Evolutionary conservation across 2,797 vertebrate species (phyloP), one percentile per base, ranked within the genome.

Genomic region (Psittacula echo): DNA sequence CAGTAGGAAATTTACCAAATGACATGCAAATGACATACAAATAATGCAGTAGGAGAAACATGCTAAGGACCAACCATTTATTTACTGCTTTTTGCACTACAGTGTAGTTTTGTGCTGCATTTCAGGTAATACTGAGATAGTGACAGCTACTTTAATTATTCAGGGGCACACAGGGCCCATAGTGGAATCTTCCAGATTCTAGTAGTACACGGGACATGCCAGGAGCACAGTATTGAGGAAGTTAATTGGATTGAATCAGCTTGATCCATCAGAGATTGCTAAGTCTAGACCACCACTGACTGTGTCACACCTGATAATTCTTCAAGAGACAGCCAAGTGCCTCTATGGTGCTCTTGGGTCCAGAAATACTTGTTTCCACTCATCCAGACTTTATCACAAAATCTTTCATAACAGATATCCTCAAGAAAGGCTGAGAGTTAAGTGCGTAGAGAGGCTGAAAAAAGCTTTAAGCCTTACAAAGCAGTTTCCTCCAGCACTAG

Each of bases 301-400:
- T 32, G 32, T 44, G 37, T 75, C 73, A 88, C 29, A 75, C 8
- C 29, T 50, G 45, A 74, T 30, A 45, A 39, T 45, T 78, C 11
- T 77, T 32, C 50, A 73, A 70, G 41, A 64, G 48, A 64, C 29
- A 54, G 5, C 22, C 3, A 7, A 67, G 44, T 39, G 22, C 53
- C 79, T 44, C 9, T 7, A 44, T 0, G 0, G 27, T 10, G 41
- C 30, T 77, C 42, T 37, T 65, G 22, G 5, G 13, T 44, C 15
- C 64, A 76, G 26, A 90, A 90, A 66, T 34, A 84, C 64, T 34
- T 74, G 56, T 60, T 77, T 50, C 80, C 61, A 74, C 48, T 87
- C 54, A 82, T 10, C 37, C 68, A 89, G 75, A 77, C 48, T 85
- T 92, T n/a, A 85, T 66, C 47, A 79, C 26, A 58, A 88, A 68